A percentile compares a stretch with the other conserved stretches of the same genome.
Conservation (phyloP, 2,797 vertebrate genomes). For the Pseudomugil gertrudae region DNA sequence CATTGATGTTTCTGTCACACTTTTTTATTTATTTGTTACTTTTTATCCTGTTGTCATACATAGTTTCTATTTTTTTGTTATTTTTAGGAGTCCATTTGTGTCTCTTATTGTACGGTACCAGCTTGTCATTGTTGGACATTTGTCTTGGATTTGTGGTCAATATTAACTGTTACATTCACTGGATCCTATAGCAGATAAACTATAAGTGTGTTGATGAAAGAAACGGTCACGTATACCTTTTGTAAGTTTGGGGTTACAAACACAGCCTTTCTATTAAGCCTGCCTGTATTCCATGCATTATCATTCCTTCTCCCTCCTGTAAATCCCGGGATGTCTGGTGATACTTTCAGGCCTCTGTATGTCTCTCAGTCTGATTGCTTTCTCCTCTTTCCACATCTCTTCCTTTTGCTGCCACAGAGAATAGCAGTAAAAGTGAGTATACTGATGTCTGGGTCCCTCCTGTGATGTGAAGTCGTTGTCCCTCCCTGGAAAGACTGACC, state of each 20-base stretch:
- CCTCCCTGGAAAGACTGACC: too few relatives aligned
- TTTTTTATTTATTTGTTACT: too few relatives aligned
- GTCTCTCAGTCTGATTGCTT: background rate
- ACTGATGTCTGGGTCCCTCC: too few relatives aligned
- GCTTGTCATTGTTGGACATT: background rate
- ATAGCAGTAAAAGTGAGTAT: constrained; percentile 78
- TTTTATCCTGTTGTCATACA: too few relatives aligned
- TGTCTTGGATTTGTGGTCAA: background rate
- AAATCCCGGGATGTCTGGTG: background rate
- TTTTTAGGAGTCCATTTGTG: too few relatives aligned
- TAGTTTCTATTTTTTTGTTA: too few relatives aligned
- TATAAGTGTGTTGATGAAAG: background rate
- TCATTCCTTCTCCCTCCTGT: background rate
- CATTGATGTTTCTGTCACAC: too few relatives aligned
- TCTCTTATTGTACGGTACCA: too few relatives aligned
- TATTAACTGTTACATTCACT: background rate
- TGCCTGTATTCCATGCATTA: background rate
- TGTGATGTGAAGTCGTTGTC: too few relatives aligned
- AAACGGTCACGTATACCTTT: too few relatives aligned
- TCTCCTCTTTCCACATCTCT: constrained; percentile 20
- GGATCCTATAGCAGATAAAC: background rate
- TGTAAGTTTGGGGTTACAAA: too few relatives aligned
- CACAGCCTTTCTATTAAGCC: too few relatives aligned
- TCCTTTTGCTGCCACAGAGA: constrained; percentile 65
- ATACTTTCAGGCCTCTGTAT: background rate